Percentiles rank a stretch among this genome's conserved stretches.
phyloP scores from a whole-genome alignment of 2,888 invertebrate species.

The Monoplex corrugatus region DNA sequence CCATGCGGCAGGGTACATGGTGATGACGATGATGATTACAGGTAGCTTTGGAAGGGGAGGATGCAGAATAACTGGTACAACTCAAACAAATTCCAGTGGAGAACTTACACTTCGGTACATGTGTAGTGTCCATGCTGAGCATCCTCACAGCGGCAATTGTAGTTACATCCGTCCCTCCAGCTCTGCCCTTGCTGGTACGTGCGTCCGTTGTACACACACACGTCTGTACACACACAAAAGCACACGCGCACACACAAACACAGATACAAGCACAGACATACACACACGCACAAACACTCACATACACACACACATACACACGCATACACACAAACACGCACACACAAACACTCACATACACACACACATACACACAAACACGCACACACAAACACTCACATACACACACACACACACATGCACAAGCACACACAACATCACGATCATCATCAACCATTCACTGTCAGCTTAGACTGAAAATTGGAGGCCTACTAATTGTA shows the following conservation, averaged over 20 bases:
- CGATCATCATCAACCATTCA: not conserved
- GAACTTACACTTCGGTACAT: slow-evolving; percentile 58
- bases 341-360: not conserved
- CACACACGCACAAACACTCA: not conserved
- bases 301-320: not conserved
- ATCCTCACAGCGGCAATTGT: slow-evolving; percentile 56
- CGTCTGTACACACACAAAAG: not conserved
- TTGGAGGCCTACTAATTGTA: too few species aligned
- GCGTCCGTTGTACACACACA: slow-evolving; percentile 56
- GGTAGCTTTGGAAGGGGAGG: too few species aligned
- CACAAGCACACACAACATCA: not conserved
- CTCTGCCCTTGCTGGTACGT: slow-evolving; percentile 56
- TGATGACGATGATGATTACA: not conserved
- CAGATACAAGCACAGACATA: not conserved
- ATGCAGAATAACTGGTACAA: too few species aligned
- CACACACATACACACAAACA: slow-evolving; percentile 16
- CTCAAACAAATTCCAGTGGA: too few species aligned
- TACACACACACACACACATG: not conserved
- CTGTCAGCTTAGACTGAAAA: too few species aligned
- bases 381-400: not conserved
- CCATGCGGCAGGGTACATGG: too few species aligned
- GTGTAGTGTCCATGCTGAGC: slow-evolving; percentile 54
- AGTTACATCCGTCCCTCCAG: slow-evolving; percentile 60
- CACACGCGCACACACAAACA: not conserved
- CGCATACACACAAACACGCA: too few species aligned